Evolutionary conservation across 2,888 invertebrate species (phyloP), one percentile per base, ranked within the genome.

Genomic region (Idaea straminata): DNA sequence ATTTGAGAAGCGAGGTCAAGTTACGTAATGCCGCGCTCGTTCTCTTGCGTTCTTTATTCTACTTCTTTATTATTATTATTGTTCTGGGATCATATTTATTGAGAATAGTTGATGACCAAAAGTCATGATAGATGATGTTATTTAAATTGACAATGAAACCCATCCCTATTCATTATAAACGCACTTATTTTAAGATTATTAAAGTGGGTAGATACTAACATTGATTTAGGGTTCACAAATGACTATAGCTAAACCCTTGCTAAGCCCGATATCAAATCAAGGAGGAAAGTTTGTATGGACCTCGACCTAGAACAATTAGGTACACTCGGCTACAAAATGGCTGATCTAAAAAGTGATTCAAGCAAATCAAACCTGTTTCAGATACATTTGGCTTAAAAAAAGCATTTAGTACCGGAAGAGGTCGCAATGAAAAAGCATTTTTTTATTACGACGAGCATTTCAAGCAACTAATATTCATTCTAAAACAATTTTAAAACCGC

Each of bases 21-120:
- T 83, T 78, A 76, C 77, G 78, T 77, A 74, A 80, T 73, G 76
- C 76, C 77, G 74, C 74, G 78, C 79, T 86, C 85, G 78, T 87
- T 91, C 91, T 91, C 88, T 88, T 90, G 87, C 78, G 82, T 69
- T 71, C 74, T 25, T 25, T 69, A 61, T 82, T 88, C 87, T 89
- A 84, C 88, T 88, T 84, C 86, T 87, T 72, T 77, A 68, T 66
- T 64, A 59, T 64, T 69, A 59, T 64, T 65, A 63, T 66, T 64
- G 67, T 68, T 69, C 64, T 64, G 60, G 57, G 61, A 62, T 62
- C 47, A 59, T 59, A 35, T 58, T 59, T 25, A 25, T 60, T 59
- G 59, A 62, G 61, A 57, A 38, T 57, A 65, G 61, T 61, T 7
- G 15, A 16, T 61, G 57, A 67, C 57, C 10, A 7, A 5, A 10